Percentiles rank a stretch among this genome's conserved stretches.
These are phyloP conservation scores for Drosophila buzzatii DNA, from an alignment of 2,888 invertebrate species.

Conservation along the genomic window DNA sequence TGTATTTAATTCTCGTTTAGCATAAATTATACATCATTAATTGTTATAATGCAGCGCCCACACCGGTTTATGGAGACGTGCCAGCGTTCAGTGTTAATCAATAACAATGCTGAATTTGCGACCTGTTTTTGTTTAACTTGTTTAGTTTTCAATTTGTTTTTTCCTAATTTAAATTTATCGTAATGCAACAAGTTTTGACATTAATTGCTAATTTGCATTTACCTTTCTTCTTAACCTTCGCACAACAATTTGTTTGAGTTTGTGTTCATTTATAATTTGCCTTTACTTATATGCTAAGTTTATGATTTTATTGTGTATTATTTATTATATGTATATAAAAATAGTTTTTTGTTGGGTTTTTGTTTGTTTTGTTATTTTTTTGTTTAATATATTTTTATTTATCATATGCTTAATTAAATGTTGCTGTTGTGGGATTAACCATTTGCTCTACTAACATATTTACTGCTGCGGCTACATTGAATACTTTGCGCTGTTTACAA, in stretches of 20 bases:
- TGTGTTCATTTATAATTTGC: conserved; percentile 52
- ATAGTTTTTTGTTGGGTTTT: conserved; percentile 49
- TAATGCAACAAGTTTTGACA: conserved; percentile 71
- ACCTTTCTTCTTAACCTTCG: conserved; percentile 13
- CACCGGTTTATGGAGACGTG: conserved; percentile 22
- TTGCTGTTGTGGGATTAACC: conserved; percentile 73
- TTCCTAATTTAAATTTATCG: conserved; percentile 48
- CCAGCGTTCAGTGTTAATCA: conserved; percentile 41
- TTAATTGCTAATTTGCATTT: conserved; percentile 53
- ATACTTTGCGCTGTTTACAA: conserved; percentile 63
- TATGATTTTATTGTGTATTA: conserved; percentile 23
- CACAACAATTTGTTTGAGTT: conserved; percentile 40
- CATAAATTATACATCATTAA: conserved; percentile 74
- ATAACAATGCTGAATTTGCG: conserved; percentile 53
- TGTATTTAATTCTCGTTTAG: conserved; percentile 78
- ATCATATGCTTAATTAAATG: conserved; percentile 79
- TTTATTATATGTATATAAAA: conserved; percentile 70
- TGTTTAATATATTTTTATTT: conserved; percentile 48
- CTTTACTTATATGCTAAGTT: conserved; percentile 66
- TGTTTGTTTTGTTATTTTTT: conserved; percentile 16
- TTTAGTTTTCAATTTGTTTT: conserved; percentile 45
- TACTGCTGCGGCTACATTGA: conserved; percentile 53
- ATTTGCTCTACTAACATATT: conserved; percentile 60
- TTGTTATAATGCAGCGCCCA: conserved; percentile 64
- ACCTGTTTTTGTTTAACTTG: conserved; percentile 21